Evolutionary conservation across 1,140 invertebrate genomes (phyloP).

Genomic region (Halyomorpha halys): DNA sequence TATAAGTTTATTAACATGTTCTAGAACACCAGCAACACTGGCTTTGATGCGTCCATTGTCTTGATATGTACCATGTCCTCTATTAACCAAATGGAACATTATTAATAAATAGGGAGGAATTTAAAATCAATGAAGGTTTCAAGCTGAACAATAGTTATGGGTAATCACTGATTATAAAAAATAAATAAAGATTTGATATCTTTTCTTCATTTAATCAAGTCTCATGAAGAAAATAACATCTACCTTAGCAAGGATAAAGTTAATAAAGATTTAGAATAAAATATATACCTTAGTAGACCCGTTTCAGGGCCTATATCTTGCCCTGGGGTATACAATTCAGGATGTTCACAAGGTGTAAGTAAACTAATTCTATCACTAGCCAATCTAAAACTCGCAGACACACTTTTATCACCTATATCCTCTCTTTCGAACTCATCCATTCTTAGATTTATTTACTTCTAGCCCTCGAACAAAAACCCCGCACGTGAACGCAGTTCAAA

Average conservation of each 20-base stretch:
- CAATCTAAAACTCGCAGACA: slow-evolving; percentile 21
- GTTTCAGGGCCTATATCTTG: slow-evolving; percentile 1
- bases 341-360: slow-evolving; percentile 27
- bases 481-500: slow-evolving; percentile 2
- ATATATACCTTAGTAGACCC: not conserved
- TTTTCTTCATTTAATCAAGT: no score
- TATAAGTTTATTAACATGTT: slow-evolving; percentile 90
- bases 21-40: slow-evolving; percentile 85
- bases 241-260: no score
- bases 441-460: not conserved
- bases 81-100: slow-evolving; percentile 34
- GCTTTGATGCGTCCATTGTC: slow-evolving; percentile 68
- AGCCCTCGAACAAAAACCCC: not conserved
- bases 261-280: no score
- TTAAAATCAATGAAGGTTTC: no score
- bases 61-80: slow-evolving; percentile 93
- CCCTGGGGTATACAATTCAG: slow-evolving; percentile 1
- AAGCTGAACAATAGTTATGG: no score
- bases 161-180: no score
- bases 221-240: no score
- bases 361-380: slow-evolving; percentile 28
- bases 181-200: no score
- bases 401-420: not conserved
- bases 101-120: no score
- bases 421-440: not conserved